These are phyloP conservation scores for Prolemur simus DNA, from an alignment of 2,113 vertebrate species.

Conservation along the genomic window DNA sequence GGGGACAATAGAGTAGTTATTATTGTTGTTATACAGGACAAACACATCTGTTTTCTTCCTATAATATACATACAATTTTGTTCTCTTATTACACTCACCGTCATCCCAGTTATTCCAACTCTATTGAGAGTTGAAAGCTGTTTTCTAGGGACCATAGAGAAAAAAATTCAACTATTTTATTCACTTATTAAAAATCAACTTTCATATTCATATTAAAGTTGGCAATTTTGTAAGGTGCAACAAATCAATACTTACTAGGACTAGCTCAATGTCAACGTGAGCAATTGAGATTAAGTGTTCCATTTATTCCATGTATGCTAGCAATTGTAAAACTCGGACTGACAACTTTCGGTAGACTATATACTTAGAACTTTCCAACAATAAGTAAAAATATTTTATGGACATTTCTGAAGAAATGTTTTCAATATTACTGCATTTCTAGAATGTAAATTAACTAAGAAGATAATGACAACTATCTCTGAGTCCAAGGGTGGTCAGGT, in stretches of 20 bases:
- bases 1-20: not conserved
- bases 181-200: not conserved
- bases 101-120: not conserved
- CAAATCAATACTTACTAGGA: not conserved
- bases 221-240: not conserved
- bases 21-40: not conserved
- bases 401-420: not conserved
- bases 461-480: not conserved
- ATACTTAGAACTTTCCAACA: not conserved
- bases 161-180: not conserved
- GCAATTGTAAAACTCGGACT: fast-evolving
- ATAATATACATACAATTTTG: not conserved
- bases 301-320: not conserved
- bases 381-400: not conserved
- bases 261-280: not conserved
- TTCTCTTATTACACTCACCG: not conserved
- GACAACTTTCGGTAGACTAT: not conserved
- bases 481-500: not conserved
- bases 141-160: not conserved
- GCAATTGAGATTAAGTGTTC: not conserved
- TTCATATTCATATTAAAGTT: not conserved
- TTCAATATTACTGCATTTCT: not conserved
- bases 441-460: not conserved
- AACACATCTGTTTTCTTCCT: not conserved
- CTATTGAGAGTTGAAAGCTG: not conserved